A percentile compares a stretch with the other conserved stretches of the same genome.
These are phyloP conservation scores for Conomelus anceps DNA, from an alignment of 2,888 invertebrate genomes.

Conservation along the genomic window DNA sequence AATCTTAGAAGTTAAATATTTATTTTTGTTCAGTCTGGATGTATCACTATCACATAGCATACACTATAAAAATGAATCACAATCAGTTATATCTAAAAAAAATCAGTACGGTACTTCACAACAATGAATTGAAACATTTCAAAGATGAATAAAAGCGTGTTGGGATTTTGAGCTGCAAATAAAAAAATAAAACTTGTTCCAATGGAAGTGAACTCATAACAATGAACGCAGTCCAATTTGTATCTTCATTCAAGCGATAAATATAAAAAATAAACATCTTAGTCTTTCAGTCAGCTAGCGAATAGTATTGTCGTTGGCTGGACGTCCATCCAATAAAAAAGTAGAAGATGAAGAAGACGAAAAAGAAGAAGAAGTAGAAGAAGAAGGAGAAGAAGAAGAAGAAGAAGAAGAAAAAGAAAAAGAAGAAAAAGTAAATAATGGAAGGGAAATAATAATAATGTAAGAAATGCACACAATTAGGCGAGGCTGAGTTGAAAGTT, in stretches of 20 bases:
- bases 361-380: constrained; percentile 23
- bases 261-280: not conserved
- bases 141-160: not conserved
- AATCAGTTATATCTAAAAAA: too few relatives aligned
- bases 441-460: not conserved
- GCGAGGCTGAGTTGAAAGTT: not conserved
- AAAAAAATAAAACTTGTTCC: not conserved
- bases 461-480: not conserved
- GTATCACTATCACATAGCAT: too few relatives aligned
- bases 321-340: not conserved
- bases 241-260: not conserved
- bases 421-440: constrained; percentile 16
- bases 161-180: not conserved
- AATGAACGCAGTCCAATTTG: not conserved
- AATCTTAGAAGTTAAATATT: too few relatives aligned
- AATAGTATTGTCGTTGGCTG: not conserved
- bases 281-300: not conserved
- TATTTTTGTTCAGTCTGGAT: too few relatives aligned
- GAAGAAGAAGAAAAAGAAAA: constrained; percentile 9
- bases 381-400: constrained; percentile 23
- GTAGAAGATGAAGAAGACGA: constrained; percentile 19
- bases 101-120: not conserved
- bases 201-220: not conserved
- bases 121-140: not conserved
- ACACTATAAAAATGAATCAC: too few relatives aligned